Evolutionary conservation across 2,113 vertebrate genomes (phyloP).

Genomic region (Pimephales promelas): DNA sequence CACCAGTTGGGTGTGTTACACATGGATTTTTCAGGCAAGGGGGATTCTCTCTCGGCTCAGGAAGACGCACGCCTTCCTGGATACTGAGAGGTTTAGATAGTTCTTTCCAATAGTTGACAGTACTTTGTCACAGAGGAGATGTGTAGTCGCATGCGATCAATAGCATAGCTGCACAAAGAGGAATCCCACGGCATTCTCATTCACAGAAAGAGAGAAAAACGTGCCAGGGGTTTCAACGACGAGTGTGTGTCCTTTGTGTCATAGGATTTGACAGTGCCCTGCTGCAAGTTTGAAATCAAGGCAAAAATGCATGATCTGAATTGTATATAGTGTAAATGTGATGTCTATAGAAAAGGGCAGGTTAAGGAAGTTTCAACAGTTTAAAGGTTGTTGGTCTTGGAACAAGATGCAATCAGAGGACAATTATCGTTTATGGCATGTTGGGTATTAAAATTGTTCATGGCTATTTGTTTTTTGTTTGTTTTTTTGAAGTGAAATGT

Average conservation of each 20-base stretch:
- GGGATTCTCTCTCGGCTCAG: neutral
- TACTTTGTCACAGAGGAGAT: slow-evolving; percentile 21
- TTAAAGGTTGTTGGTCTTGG: too few species aligned
- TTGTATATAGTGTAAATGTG: neutral
- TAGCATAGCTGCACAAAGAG: neutral
- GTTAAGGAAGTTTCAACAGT: neutral
- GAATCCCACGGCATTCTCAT: neutral
- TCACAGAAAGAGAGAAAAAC: neutral
- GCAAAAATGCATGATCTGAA: neutral
- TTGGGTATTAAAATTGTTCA: neutral
- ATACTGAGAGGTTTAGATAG: neutral
- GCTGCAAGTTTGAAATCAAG: neutral
- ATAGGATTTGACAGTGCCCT: neutral
- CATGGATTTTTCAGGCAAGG: neutral
- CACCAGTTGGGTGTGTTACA: neutral
- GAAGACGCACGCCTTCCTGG: neutral
- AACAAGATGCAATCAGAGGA: too few species aligned
- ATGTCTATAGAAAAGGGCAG: neutral
- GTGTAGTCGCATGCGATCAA: slow-evolving; percentile 9
- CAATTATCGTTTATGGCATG: too few species aligned
- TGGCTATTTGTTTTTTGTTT: neutral
- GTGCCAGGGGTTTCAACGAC: neutral
- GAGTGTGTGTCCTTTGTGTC: neutral
- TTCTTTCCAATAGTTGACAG: neutral
- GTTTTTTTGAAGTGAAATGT: neutral